Percentiles rank a stretch among this genome's conserved stretches.
Evolutionary conservation across 2,888 invertebrate genomes (phyloP).

Genomic region (Dendrolimus houi): DNA sequence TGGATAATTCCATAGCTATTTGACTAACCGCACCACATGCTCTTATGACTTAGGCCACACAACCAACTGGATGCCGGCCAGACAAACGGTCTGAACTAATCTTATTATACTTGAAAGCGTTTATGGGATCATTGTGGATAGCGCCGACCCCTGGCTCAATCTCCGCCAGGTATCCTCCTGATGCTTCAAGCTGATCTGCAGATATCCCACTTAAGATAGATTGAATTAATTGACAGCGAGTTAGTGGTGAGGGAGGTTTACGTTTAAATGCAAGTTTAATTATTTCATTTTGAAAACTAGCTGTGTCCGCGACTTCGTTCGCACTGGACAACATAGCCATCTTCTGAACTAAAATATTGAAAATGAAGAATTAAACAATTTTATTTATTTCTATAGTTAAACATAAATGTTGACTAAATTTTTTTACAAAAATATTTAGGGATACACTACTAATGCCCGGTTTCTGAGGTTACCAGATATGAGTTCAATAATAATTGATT

Average conservation of each 20-base stretch:
- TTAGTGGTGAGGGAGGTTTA: constrained; percentile 4
- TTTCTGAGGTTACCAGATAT: too few species aligned
- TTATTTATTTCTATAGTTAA: too few species aligned
- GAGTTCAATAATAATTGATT: too few species aligned
- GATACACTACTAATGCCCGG: too few species aligned
- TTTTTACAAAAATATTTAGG: too few species aligned
- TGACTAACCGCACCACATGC: background rate
- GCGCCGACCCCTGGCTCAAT: constrained; percentile 8
- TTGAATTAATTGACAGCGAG: background rate
- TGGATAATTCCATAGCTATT: too few species aligned
- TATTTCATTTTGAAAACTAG: background rate
- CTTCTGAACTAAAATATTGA: too few species aligned
- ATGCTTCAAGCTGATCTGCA: constrained; percentile 4
- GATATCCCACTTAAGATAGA: constrained; percentile 1
- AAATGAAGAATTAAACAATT: too few species aligned
- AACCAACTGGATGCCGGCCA: constrained; percentile 23
- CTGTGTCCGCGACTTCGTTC: background rate
- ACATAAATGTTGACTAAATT: too few species aligned
- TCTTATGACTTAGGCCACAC: constrained; percentile 13
- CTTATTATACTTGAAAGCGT: constrained; percentile 43
- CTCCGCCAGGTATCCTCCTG: constrained; percentile 10
- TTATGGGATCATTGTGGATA: constrained; percentile 31
- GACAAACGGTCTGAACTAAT: constrained; percentile 46
- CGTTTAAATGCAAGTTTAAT: background rate
- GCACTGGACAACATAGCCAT: too few species aligned